Evolutionary conservation across 2,888 invertebrate genomes (phyloP).

Genomic region (Synergus japonicus): DNA sequence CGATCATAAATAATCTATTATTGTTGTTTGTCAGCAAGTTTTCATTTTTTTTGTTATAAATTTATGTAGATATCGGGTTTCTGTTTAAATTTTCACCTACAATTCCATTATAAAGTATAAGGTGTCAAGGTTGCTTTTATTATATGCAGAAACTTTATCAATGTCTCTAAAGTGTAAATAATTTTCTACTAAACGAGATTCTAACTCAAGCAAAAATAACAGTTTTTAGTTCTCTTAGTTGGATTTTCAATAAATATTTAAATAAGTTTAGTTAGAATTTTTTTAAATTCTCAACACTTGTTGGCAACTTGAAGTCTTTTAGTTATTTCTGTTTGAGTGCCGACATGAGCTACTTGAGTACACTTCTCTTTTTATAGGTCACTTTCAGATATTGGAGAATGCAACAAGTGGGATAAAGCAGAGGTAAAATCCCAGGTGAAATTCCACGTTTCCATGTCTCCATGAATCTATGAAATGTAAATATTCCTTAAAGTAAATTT

Average conservation of each 20-base stretch:
- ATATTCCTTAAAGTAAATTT: background rate
- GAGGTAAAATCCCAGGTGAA: slow-evolving; percentile 27
- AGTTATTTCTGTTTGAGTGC: background rate
- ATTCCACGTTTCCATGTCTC: background rate
- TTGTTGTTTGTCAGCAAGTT: background rate
- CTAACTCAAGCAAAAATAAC: background rate
- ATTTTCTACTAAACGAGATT: too few species aligned
- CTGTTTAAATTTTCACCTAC: background rate
- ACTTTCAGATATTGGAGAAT: slow-evolving; percentile 30
- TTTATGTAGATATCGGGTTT: background rate
- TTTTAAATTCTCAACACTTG: background rate
- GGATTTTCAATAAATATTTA: background rate
- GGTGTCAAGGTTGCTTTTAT: background rate
- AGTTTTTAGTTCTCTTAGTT: background rate
- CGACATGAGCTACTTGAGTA: background rate
- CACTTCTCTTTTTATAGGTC: slow-evolving; percentile 33
- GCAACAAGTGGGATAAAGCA: slow-evolving; percentile 36
- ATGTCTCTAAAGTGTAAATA: background rate
- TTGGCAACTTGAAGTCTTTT: background rate
- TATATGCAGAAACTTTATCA: background rate
- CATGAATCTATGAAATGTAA: background rate
- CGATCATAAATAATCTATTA: background rate
- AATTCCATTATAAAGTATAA: background rate
- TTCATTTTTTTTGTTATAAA: background rate
- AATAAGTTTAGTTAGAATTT: background rate